Base-by-base conservation (phyloP, 1,140 invertebrate species). In the Geopemphigus sp. region DNA sequence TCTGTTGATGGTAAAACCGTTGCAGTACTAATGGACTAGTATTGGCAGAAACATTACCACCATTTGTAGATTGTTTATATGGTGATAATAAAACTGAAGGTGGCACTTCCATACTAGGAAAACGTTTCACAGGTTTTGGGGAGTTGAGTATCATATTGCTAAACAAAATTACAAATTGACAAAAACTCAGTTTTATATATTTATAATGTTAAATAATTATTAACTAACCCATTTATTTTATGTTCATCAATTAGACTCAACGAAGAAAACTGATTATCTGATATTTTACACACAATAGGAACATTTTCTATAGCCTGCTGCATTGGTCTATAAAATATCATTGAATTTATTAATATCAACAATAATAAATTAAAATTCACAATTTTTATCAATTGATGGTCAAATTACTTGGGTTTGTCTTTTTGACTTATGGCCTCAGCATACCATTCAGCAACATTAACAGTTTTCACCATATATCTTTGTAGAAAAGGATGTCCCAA, bases 401-500 rank as follows among this genome's bases (percentile, higher is more conserved):
- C 3, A 32, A 80, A 57, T 80, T 80, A 81, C 78, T 78, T 81
- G 57, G 24, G 39, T 53, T 50, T 12, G 56, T 80, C 11, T n/a
- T 76, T 73, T 56, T 53, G 74, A n/a, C 50, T 56, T 24, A 73
- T 85, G 50, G 90, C 87, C 63, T 87, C 85, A 81, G 88, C 87
- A 86, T 91, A 93, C 93, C 93, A 95, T 24, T 88, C 88, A 64
- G 92, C 91, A 63, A 96, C 92, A 84, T 95, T 92, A 39, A 94
- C 91, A 64, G 89, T 85, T 80, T 87, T 88, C 14, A 86, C 86
- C 82, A 94, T 92, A 80, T 93, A 94, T 81, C 91, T 91, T 85
- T 90, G 90, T 32, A 98, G 92, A 86, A 98, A 98, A 32, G 92
- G 89, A 85, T 97, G 94, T 82, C 94, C 90, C 83, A 99, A 88